A percentile compares a stretch with the other conserved stretches of the same genome.
Conservation (phyloP, 1,140 invertebrate genomes). For the Cydia strobilella region DNA sequence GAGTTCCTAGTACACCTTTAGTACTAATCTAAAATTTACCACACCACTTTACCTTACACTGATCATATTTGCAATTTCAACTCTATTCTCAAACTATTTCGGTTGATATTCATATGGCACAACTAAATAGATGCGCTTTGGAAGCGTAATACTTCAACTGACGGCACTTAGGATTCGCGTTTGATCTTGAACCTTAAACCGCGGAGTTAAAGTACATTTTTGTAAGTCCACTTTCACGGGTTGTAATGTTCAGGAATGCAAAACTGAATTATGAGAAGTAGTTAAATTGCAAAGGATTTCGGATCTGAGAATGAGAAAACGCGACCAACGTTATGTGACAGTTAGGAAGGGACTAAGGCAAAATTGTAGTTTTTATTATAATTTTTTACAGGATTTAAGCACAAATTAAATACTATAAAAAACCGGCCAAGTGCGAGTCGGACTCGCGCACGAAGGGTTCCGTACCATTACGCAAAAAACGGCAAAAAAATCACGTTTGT, state of each 20-base stretch:
- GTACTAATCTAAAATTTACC: not conserved
- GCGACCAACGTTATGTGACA: not conserved
- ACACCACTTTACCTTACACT: not conserved
- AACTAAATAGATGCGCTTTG: not conserved
- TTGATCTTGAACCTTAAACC: not conserved
- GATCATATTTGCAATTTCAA: not conserved
- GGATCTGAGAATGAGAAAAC: not conserved
- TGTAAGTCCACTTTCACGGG: not conserved
- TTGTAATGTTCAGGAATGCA: slow-evolving; percentile 1
- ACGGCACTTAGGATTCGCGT: not conserved
- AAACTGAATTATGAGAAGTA: not conserved
- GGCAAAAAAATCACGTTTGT: too few relatives aligned
- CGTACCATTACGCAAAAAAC: too few relatives aligned
- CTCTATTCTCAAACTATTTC: not conserved
- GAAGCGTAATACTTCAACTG: not conserved
- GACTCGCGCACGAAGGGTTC: too few relatives aligned
- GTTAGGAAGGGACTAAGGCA: not conserved
- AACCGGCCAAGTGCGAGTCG: too few relatives aligned
- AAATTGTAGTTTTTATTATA: too few relatives aligned
- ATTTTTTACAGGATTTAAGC: too few relatives aligned
- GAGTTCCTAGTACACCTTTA: slow-evolving; percentile 8
- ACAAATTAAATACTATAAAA: too few relatives aligned
- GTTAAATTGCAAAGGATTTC: not conserved
- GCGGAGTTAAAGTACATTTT: not conserved
- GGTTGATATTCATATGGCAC: not conserved